A percentile compares a stretch with the other conserved stretches of the same genome.
Conservation (phyloP, 2,797 vertebrate genomes). For the Acipenser ruthenus region DNA sequence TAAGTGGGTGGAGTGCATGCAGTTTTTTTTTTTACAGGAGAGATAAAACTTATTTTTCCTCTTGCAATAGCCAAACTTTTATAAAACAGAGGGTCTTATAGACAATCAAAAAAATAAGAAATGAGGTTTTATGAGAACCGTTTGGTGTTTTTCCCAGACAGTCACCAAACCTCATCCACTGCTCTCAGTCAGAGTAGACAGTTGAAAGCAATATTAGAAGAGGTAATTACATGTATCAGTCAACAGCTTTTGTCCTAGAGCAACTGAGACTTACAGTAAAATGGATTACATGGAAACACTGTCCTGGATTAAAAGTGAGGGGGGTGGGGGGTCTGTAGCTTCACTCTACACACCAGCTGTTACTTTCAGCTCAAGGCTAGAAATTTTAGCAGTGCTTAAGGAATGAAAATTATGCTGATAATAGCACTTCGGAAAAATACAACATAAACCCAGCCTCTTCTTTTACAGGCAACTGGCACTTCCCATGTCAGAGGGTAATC, state of each 20-base stretch:
- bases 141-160: conserved; percentile 50
- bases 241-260: conserved; percentile 73
- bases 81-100: too few relatives aligned
- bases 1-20: too few relatives aligned
- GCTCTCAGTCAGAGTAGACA: conserved; percentile 65
- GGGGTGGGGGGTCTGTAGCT: conserved; percentile 46
- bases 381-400: conserved; percentile 50
- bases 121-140: too few relatives aligned
- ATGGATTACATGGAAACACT: conserved; percentile 60
- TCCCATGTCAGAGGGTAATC: neutral
- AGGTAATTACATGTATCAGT: conserved; percentile 78
- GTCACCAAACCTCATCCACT: conserved; percentile 66
- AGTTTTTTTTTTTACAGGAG: too few relatives aligned
- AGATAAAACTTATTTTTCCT: too few relatives aligned
- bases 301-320: conserved; percentile 57
- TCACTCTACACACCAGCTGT: conserved; percentile 74
- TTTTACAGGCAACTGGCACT: conserved; percentile 1
- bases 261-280: conserved; percentile 64
- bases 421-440: neutral
- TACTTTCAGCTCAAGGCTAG: conserved; percentile 46
- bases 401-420: conserved; percentile 25
- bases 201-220: conserved; percentile 73
- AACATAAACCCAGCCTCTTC: neutral
- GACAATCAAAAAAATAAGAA: too few relatives aligned
- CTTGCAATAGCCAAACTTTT: too few relatives aligned